phyloP scores from a whole-genome alignment of 92 coral and sea anemone species.

The Pocillopora meandrina region DNA sequence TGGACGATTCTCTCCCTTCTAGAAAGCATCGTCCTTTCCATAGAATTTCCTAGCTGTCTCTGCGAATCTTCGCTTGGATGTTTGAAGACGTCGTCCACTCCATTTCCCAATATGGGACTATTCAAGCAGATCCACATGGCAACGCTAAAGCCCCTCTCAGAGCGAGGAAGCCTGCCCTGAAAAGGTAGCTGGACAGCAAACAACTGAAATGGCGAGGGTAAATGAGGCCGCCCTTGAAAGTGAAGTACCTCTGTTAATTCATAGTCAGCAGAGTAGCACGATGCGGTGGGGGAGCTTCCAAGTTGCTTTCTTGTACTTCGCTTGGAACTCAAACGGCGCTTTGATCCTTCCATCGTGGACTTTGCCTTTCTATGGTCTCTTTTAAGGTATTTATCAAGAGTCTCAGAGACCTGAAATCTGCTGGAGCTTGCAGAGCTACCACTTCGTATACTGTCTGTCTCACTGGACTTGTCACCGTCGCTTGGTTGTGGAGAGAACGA shows the following conservation, averaged over 20 bases:
- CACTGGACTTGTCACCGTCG: constrained; percentile 6
- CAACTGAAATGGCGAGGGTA: constrained; percentile 72
- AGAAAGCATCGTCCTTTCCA: neutral
- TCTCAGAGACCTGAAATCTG: constrained; percentile 6
- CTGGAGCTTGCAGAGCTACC: constrained; percentile 30
- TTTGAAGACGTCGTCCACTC: constrained; percentile 5
- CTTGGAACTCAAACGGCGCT: constrained; percentile 29
- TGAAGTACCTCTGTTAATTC: constrained; percentile 18
- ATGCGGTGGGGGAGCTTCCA: neutral
- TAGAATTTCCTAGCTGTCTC: constrained; percentile 25
- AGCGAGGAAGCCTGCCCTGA: constrained; percentile 71
- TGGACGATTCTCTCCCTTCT: constrained; percentile 60
- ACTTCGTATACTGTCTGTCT: neutral
- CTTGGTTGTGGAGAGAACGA: constrained; percentile 22
- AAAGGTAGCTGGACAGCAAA: constrained; percentile 76
- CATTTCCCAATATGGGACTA: constrained; percentile 35
- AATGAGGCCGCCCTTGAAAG: constrained; percentile 24
- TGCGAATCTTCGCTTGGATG: constrained; percentile 19
- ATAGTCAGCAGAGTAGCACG: constrained; percentile 14
- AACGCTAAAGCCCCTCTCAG: constrained; percentile 79
- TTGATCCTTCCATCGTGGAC: constrained; percentile 14
- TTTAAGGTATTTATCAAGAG: constrained; percentile 1
- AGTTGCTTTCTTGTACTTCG: constrained; percentile 9
- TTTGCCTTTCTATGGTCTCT: constrained; percentile 4
- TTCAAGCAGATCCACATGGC: constrained; percentile 83